Evolutionary conservation across 2,797 vertebrate species (phyloP).

Genomic region (Chelon auratus): DNA sequence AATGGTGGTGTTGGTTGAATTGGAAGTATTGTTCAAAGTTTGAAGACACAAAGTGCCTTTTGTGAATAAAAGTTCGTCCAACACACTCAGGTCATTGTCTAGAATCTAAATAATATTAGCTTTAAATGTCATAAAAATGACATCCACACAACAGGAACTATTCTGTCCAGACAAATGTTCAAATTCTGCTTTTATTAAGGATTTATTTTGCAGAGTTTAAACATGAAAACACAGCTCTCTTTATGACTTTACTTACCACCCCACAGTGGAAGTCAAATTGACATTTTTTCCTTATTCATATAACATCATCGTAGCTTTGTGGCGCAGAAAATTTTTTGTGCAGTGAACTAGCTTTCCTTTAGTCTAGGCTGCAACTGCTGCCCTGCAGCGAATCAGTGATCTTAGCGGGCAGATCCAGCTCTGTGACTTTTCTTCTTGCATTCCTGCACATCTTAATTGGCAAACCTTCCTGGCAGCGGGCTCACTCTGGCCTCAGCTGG

Average conservation of each 20-base stretch:
- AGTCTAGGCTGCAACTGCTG: slow-evolving; percentile 14
- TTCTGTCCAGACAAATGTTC: no score
- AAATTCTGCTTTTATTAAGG: no score
- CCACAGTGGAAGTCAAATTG: neutral
- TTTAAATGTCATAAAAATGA: neutral
- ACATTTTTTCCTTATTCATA: neutral
- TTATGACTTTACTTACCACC: neutral
- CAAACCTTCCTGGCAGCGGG: slow-evolving; percentile 62
- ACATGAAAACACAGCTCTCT: neutral
- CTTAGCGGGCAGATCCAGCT: slow-evolving; percentile 43
- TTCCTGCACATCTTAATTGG: slow-evolving; percentile 80
- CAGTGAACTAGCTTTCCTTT: neutral
- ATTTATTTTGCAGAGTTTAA: no score
- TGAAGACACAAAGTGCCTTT: neutral
- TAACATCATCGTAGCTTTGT: neutral
- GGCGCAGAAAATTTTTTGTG: neutral
- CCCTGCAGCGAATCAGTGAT: slow-evolving; percentile 44
- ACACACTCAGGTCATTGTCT: neutral
- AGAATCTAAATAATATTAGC: neutral
- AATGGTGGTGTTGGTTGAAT: neutral
- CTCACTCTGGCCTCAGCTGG: slow-evolving; percentile 58
- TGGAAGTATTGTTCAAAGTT: no score
- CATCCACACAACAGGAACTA: no score
- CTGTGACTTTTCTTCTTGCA: slow-evolving; percentile 62
- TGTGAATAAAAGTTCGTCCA: no score